Percentiles rank a stretch among this genome's conserved stretches.
Conservation (phyloP, 2,797 vertebrate species). For the Prunella strophiata region DNA sequence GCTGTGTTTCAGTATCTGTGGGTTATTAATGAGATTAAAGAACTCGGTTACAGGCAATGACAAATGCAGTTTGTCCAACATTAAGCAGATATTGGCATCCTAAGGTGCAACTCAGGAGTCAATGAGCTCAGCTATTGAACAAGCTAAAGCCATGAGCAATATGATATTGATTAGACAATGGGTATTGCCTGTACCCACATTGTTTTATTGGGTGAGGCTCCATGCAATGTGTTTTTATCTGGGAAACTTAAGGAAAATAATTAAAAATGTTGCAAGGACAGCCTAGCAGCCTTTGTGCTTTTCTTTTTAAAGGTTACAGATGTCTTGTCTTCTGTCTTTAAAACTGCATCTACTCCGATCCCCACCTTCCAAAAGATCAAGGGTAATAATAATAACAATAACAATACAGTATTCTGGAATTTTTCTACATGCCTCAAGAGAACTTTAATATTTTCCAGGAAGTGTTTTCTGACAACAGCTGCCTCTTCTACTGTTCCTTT, state of each 20-base stretch:
- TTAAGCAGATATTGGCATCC: conserved; percentile 74
- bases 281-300: background rate
- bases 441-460: conserved; percentile 49
- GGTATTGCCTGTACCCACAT: conserved; percentile 69
- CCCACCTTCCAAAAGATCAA: conserved; percentile 30
- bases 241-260: conserved; percentile 53
- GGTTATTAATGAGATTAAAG: conserved; percentile 71
- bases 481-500: background rate
- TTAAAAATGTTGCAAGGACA: conserved; percentile 49
- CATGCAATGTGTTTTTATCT: conserved; percentile 53
- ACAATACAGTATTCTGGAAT: conserved; percentile 29
- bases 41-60: conserved; percentile 45
- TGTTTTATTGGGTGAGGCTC: conserved; percentile 72
- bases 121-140: conserved; percentile 73
- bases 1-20: conserved; percentile 36
- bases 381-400: conserved; percentile 36
- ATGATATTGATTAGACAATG: conserved; percentile 74
- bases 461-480: conserved; percentile 11
- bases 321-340: conserved; percentile 31
- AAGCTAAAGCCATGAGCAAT: conserved; percentile 72
- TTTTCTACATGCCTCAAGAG: conserved; percentile 53
- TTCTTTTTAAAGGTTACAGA: conserved; percentile 50
- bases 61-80: conserved; percentile 69
- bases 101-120: conserved; percentile 58
- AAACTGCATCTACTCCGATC: background rate